phyloP scores from a whole-genome alignment of 2,888 invertebrate species.

The Agrenia bidenticulata region DNA sequence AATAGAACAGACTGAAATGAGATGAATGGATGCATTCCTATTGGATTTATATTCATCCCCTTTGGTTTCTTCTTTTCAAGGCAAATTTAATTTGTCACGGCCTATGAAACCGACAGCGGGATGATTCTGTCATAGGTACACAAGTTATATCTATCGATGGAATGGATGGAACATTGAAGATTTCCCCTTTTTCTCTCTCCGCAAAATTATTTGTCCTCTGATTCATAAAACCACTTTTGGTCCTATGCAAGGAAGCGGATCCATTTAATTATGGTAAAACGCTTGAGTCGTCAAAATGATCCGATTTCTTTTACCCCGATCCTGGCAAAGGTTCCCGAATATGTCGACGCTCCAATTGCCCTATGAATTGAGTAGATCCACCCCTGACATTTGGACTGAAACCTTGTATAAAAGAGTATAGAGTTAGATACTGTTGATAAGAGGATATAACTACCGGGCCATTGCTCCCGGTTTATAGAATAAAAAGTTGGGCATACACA shows the following conservation, averaged over 20 bases:
- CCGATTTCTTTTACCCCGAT: slow-evolving; percentile 4
- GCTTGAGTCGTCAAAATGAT: slow-evolving; percentile 33
- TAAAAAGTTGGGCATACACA: too few relatives aligned
- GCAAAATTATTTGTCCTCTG: slow-evolving; percentile 39
- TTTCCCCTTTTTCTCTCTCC: slow-evolving; percentile 30
- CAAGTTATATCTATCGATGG: not conserved
- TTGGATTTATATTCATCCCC: slow-evolving; percentile 24
- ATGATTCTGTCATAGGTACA: slow-evolving; percentile 3
- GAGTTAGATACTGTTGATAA: too few relatives aligned
- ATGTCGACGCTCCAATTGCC: slow-evolving; percentile 4
- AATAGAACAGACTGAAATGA: slow-evolving; percentile 13
- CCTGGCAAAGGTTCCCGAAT: not conserved
- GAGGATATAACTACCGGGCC: too few relatives aligned
- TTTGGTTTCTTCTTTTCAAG: slow-evolving; percentile 25
- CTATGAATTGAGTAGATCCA: not conserved
- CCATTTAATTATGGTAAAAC: slow-evolving; percentile 43
- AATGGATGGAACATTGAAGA: not conserved
- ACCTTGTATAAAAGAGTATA: too few relatives aligned
- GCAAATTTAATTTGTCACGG: slow-evolving; percentile 44
- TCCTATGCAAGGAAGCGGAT: slow-evolving; percentile 36
- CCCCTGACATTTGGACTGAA: slow-evolving; percentile 1
- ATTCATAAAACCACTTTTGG: slow-evolving; percentile 43
- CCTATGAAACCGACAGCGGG: slow-evolving; percentile 23
- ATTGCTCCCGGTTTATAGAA: too few relatives aligned
- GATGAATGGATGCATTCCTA: slow-evolving; percentile 24